These are phyloP conservation scores for Trachymyrmex septentrionalis DNA, from an alignment of 1,140 invertebrate species.

Conservation along the genomic window DNA sequence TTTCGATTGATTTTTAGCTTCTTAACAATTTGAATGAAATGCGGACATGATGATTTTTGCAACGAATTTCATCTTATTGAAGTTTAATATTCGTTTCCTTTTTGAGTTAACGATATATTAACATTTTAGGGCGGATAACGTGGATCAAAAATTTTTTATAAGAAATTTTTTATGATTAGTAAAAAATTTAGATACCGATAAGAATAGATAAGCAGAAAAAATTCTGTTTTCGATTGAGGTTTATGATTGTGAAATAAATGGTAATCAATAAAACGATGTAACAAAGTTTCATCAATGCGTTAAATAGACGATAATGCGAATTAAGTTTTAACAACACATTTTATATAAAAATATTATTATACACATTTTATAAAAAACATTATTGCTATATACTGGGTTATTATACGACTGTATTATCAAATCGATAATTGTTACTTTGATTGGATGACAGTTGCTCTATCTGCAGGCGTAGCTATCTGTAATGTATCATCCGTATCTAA, in stretches of 20 bases:
- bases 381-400: too few relatives aligned
- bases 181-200: too few relatives aligned
- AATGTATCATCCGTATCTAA: constrained; percentile 11
- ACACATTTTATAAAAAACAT: background rate
- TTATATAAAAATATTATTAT: too few relatives aligned
- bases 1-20: background rate
- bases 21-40: background rate
- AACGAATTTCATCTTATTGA: background rate
- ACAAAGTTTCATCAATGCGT: background rate
- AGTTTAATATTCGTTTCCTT: background rate
- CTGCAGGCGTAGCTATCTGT: background rate
- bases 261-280: background rate
- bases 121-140: background rate
- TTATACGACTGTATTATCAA: background rate
- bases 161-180: background rate
- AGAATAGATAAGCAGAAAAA: too few relatives aligned
- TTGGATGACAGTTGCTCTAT: background rate
- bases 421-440: constrained; percentile 25
- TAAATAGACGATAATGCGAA: background rate
- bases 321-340: background rate
- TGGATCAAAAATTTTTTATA: background rate
- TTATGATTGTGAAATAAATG: background rate
- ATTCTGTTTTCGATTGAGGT: too few relatives aligned
- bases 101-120: background rate
- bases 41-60: background rate